These are phyloP conservation scores for Carduelis carduelis DNA, from an alignment of 2,797 vertebrate genomes.

Conservation along the genomic window DNA sequence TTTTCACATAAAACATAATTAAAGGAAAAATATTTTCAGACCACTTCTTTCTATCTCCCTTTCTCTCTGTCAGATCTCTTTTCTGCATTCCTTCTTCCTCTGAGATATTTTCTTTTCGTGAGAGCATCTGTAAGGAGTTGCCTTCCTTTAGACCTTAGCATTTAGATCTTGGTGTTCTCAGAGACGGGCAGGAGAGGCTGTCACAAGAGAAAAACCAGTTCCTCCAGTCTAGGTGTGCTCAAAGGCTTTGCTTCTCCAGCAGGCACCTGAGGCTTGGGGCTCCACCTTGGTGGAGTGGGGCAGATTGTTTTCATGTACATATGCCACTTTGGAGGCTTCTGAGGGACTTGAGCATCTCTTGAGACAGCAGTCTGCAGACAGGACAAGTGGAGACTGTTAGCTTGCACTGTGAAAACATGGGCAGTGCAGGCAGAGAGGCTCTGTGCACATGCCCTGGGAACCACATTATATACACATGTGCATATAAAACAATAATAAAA, in stretches of 20 bases:
- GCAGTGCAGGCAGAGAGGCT: background rate
- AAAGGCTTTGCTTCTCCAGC: background rate
- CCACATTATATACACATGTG: rapidly evolving
- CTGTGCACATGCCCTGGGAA: background rate
- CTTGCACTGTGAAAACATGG: background rate
- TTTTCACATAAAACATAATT: background rate
- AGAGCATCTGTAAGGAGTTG: background rate
- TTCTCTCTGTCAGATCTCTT: background rate
- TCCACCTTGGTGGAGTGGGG: background rate
- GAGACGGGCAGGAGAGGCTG: background rate
- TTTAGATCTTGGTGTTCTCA: background rate
- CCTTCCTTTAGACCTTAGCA: background rate
- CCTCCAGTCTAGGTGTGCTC: background rate
- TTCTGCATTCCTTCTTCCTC: background rate
- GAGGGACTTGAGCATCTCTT: background rate
- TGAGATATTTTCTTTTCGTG: background rate
- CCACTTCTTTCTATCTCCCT: background rate
- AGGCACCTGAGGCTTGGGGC: background rate
- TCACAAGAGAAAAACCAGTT: background rate
- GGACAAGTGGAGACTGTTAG: background rate
- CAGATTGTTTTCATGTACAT: background rate
- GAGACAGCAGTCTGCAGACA: background rate
- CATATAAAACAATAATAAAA: background rate
- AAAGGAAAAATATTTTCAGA: background rate
- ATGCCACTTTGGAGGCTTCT: background rate